A percentile compares a stretch with the other conserved stretches of the same genome.
phyloP scores from a whole-genome alignment of 2,797 vertebrate genomes.

The Prionace glauca region DNA sequence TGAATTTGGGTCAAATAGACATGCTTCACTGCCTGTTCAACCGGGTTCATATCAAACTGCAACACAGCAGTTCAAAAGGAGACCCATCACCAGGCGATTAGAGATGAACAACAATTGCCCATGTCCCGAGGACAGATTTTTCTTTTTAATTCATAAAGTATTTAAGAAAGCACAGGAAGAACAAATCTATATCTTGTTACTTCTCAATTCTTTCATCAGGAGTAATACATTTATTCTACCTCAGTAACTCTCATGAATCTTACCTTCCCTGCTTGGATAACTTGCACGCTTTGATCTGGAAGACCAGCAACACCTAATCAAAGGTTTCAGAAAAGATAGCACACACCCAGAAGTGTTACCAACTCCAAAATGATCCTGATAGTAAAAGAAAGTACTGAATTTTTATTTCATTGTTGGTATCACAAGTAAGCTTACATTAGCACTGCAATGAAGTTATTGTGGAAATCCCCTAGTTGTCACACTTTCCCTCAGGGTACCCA shows the following conservation, averaged over 20 bases:
- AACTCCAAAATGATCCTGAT: neutral
- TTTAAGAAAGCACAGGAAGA: neutral
- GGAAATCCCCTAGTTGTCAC: too few relatives aligned
- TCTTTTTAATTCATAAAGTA: neutral
- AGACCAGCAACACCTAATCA: neutral
- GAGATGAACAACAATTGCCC: neutral
- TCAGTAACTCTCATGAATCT: neutral
- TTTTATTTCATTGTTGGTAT: too few relatives aligned
- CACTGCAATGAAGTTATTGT: too few relatives aligned
- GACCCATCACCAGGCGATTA: neutral
- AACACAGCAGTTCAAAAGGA: neutral
- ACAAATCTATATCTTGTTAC: neutral
- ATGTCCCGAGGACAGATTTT: neutral
- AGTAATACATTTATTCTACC: neutral
- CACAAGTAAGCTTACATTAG: too few relatives aligned
- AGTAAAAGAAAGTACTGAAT: neutral
- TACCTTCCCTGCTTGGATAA: neutral
- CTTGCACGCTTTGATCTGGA: neutral
- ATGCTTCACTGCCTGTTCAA: neutral
- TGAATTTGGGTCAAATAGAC: neutral
- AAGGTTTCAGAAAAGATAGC: neutral
- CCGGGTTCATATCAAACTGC: neutral
- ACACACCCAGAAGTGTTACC: neutral
- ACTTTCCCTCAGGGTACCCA: too few relatives aligned
- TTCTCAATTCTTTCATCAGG: neutral